Base-by-base conservation (phyloP, 2,797 vertebrate species). In the Amniataba percoides region DNA sequence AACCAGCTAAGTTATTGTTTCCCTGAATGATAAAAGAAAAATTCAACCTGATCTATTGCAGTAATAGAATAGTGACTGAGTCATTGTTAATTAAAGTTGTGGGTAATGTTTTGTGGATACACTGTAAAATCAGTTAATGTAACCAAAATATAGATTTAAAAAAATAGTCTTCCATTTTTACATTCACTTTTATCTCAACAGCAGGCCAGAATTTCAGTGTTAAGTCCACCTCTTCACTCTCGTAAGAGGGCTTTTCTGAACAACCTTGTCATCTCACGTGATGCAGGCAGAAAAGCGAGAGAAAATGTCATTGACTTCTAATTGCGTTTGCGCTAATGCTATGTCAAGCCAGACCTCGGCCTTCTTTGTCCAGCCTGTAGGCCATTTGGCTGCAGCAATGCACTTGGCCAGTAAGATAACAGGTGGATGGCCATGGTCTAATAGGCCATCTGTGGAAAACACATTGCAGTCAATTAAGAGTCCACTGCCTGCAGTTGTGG, bases 391-490 rank as follows among this genome's bases (percentile, higher is more conserved):
- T 86, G 78, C 85, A 88, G 87, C 82, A 71, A 69, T 78, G 83
- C 77, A 85, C 82, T 88, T 83, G 90, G 83, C 72, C 40, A 90
- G 83, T 84, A 77, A 87, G 83, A 83, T 87, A 89, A 80, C 85
- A 92, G 88, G 88, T 93, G 89, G 93, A 90, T 89, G 87, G 89
- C 87, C 79, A 68, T 83, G 86, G 84, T 75, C 92, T 93, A 94
- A 94, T 93, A 90, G 91, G 86, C 89, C 93, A 93, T 93, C 92
- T 94, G 94, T 89, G 89, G 88, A 90, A 91, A 93, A 93, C 78
- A 87, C 90, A 83, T 84, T 78, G 90, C 80, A 83, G 87, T 93
- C 93, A 95, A 95, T 95, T 94, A 92, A 90, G 90, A 93, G 90
- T 93, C 89, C 87, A 91, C 91, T 90, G 88, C 84, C 89, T 91